Base-by-base conservation (phyloP, 2,888 invertebrate genomes). In the Chaetoderma sp. region DNA sequence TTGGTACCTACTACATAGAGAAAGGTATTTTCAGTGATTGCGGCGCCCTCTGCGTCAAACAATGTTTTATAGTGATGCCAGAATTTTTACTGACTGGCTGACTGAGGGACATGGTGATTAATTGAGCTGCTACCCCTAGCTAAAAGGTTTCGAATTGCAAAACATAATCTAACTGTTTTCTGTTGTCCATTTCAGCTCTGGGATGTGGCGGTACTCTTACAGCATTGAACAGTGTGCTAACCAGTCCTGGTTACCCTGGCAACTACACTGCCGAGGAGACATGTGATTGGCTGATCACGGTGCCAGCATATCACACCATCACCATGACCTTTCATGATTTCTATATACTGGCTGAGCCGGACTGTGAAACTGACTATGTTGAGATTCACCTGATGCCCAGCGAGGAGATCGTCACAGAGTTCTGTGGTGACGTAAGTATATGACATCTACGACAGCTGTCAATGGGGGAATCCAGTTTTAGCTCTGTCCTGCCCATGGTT, bases 161-260 rank as follows among this genome's bases (percentile, higher is more conserved):
- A n/a, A n/a, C n/a, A n/a, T n/a, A n/a, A n/a, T n/a, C n/a, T n/a
- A n/a, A n/a, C n/a, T n/a, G n/a, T n/a, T n/a, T n/a, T n/a, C n/a
- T n/a, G n/a, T n/a, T n/a, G n/a, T n/a, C n/a, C n/a, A n/a, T n/a
- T 64, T 2, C 69, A 80, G 81, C 77, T 23, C 32, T 76, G 25
- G 93, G 93, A 1, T 93, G 92, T 10, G 86, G 88, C 3, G 81
- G 92, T 0, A 86, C 90, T 56, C 74, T 86, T 5, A 89, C 89
- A 0, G 85, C 87, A 0, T 87, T 89, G 1, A 91, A 93, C 79
- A 96, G 96, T 1, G 90, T 91, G 0, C 90, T 97, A 18, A 90
- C 90, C 52, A 94, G 95, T 1, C 96, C 96, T 0, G 94, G 95
- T 59, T 85, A 92, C 59, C 96, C 96, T 0, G 93, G 93, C 23